A percentile compares a stretch with the other conserved stretches of the same genome.
phyloP scores from a whole-genome alignment of 2,888 invertebrate species.

The Phlogophora meticulosa region DNA sequence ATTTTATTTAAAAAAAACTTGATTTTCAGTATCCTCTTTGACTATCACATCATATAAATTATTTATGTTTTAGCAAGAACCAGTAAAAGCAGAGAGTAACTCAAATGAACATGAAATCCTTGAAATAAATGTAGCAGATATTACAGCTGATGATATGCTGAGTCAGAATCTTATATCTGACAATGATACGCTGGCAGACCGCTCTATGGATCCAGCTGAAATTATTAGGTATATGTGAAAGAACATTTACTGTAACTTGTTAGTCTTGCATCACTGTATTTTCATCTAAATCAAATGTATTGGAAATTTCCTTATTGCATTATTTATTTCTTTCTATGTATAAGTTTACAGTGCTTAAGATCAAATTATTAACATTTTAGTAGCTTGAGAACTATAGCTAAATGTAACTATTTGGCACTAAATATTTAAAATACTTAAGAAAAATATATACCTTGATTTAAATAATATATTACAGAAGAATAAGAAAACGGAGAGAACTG shows the following conservation, averaged over 20 bases:
- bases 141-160: constrained; percentile 62
- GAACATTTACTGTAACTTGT: background rate
- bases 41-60: background rate
- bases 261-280: background rate
- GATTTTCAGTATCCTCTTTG: background rate
- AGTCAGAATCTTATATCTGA: constrained; percentile 28
- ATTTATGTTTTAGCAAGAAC: constrained; percentile 51
- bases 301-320: too few relatives aligned
- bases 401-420: too few relatives aligned
- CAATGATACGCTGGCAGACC: constrained; percentile 30
- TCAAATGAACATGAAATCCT: constrained; percentile 69
- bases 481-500: constrained; percentile 71
- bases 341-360: too few relatives aligned
- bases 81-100: constrained; percentile 69
- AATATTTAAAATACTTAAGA: too few relatives aligned
- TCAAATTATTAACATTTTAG: too few relatives aligned
- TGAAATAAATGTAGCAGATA: constrained; percentile 70
- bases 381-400: too few relatives aligned
- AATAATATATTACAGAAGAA: constrained; percentile 63
- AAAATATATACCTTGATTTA: too few relatives aligned
- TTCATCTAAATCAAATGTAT: background rate
- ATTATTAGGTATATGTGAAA: constrained; percentile 52
- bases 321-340: too few relatives aligned
- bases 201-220: constrained; percentile 61
- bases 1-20: background rate